Evolutionary conservation across 37 sponge, comb jelly and placozoan species (phyloP).

Genomic region (Halichondria panicea): DNA sequence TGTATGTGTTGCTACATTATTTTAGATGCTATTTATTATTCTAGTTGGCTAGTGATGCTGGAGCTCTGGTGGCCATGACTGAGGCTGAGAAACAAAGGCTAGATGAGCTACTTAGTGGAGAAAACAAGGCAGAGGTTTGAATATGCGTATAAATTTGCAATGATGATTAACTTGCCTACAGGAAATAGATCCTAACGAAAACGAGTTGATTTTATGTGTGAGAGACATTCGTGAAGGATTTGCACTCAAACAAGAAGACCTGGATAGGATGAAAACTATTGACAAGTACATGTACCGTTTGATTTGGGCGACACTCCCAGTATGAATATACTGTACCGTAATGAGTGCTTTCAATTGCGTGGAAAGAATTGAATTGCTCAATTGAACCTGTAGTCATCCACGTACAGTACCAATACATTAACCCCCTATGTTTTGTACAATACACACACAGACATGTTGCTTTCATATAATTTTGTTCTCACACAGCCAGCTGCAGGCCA

Average conservation of each 20-base stretch:
- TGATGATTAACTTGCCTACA: no score
- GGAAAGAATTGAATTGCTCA: no score
- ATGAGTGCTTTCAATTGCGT: no score
- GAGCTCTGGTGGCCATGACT: conserved; percentile 44
- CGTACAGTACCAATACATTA: no score
- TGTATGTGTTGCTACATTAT: not conserved
- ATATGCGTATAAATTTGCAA: no score
- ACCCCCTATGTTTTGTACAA: no score
- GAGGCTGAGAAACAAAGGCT: conserved; percentile 48
- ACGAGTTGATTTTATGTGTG: no score
- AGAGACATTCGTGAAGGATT: no score
- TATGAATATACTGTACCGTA: no score
- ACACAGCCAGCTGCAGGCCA: conserved; percentile 12
- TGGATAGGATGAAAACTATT: conserved; percentile 32
- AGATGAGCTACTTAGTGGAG: conserved; percentile 34
- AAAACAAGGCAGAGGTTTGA: conserved; percentile 25
- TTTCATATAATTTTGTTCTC: not conserved
- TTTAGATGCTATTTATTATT: not conserved
- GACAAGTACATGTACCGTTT: conserved; percentile 13
- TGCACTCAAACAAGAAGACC: conserved; percentile 14
- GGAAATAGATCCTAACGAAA: no score
- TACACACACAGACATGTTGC: not conserved
- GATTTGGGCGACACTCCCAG: not conserved
- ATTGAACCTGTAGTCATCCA: no score
- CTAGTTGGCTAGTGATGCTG: conserved; percentile 32